Conservation (phyloP, 1,140 invertebrate species). For the Lepidotrigona ventralis region DNA sequence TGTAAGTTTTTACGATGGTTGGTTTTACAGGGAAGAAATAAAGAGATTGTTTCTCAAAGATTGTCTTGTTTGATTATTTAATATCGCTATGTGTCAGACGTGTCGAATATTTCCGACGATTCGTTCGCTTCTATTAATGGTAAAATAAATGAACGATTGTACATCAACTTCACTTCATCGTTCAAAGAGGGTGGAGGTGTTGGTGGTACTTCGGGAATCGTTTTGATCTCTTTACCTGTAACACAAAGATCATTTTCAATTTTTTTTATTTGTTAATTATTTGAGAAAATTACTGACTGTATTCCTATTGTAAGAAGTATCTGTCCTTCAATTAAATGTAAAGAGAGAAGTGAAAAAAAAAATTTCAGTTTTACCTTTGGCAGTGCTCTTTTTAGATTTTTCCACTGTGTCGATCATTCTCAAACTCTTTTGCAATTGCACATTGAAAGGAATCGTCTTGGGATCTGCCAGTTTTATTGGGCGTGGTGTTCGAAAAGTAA, state of each 20-base stretch:
- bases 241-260: background rate
- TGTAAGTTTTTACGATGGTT: slow-evolving; percentile 6
- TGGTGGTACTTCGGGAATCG: background rate
- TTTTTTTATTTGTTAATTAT: background rate
- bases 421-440: slow-evolving; percentile 6
- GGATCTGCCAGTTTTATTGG: slow-evolving; percentile 17
- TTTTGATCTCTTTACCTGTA: slow-evolving; percentile 20
- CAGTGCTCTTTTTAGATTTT: background rate
- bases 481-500: slow-evolving; percentile 47
- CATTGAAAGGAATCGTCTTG: background rate
- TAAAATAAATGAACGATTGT: slow-evolving; percentile 60
- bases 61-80: background rate
- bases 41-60: slow-evolving; percentile 32
- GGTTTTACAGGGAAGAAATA: background rate
- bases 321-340: background rate
- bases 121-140: slow-evolving; percentile 62
- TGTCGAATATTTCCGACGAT: slow-evolving; percentile 18
- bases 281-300: too few relatives aligned
- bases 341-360: too few relatives aligned
- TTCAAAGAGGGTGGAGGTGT: slow-evolving; percentile 24
- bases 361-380: background rate
- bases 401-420: background rate
- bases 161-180: slow-evolving; percentile 48
- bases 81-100: background rate
- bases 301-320: background rate